These are phyloP conservation scores for Pangasius mekongensis DNA, from an alignment of 2,797 vertebrate species.

Conservation along the genomic window DNA sequence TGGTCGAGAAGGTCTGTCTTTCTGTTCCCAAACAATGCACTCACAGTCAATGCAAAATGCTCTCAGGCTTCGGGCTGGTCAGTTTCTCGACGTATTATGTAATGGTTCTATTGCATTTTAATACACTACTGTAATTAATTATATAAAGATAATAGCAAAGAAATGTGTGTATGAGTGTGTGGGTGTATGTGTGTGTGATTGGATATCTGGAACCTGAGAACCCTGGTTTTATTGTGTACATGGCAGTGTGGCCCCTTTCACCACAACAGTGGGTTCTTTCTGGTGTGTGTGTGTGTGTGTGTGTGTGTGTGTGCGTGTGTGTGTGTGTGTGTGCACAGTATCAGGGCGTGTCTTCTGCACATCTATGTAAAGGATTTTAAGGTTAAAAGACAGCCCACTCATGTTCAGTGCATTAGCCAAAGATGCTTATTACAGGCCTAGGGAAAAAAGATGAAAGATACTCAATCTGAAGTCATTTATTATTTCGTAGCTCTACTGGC, in stretches of 20 bases:
- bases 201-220: constrained; percentile 29
- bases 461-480: constrained; percentile 11
- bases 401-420: constrained; percentile 12
- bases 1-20: background rate
- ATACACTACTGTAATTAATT: background rate
- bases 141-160: background rate
- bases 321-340: background rate
- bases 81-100: background rate
- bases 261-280: constrained; percentile 10
- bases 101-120: background rate
- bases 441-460: background rate
- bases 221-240: background rate
- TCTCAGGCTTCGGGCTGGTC: background rate
- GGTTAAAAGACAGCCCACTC: constrained; percentile 23
- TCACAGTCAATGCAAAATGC: background rate
- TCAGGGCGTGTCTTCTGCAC: constrained; percentile 38
- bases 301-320: background rate
- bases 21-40: background rate
- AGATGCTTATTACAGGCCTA: constrained; percentile 32
- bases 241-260: constrained; percentile 26
- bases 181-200: constrained; percentile 11
- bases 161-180: background rate
- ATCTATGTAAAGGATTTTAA: constrained; percentile 34
- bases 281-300: background rate
- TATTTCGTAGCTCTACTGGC: constrained; percentile 14